A percentile compares a stretch with the other conserved stretches of the same genome.
phyloP scores from a whole-genome alignment of 2,113 vertebrate genomes.

The Meriones unguiculatus region DNA sequence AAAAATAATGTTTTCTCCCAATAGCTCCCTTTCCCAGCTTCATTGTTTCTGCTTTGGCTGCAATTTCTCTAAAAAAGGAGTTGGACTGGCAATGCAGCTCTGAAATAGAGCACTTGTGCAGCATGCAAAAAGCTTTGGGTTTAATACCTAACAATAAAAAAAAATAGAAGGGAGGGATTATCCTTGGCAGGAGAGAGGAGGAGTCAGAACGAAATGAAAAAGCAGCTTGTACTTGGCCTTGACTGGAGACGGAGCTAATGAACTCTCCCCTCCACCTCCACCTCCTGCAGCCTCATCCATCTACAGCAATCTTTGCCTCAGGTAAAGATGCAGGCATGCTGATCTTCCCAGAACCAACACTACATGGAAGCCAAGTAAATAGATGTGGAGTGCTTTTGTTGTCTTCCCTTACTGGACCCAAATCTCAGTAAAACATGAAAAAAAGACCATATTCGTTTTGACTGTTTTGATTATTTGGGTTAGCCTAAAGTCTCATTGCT shows the following conservation, averaged over 20 bases:
- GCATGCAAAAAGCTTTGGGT: not conserved
- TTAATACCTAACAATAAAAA: not conserved
- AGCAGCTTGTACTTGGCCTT: not conserved
- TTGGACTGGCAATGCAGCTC: not conserved
- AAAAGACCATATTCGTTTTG: not conserved
- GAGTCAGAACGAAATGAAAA: slow-evolving; percentile 29
- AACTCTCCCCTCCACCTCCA: not conserved
- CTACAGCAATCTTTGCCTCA: not conserved
- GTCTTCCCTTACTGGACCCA: not conserved
- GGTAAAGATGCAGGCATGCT: not conserved
- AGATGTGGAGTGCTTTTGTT: not conserved
- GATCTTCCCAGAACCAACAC: slow-evolving; percentile 19
- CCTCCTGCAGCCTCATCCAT: not conserved
- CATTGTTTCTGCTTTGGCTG: not conserved
- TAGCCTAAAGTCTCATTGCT: not conserved
- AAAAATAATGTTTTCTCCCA: not conserved
- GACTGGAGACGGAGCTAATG: not conserved
- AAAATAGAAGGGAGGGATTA: not conserved
- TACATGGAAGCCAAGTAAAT: slow-evolving; percentile 14
- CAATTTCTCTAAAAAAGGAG: not conserved
- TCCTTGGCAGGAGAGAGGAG: slow-evolving; percentile 24
- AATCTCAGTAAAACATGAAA: slow-evolving; percentile 46
- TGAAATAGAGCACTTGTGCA: not conserved
- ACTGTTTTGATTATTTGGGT: not conserved
- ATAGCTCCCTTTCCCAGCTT: slow-evolving; percentile 20